Base-by-base conservation (phyloP, 1,140 invertebrate genomes). In the Papilio polytes region DNA sequence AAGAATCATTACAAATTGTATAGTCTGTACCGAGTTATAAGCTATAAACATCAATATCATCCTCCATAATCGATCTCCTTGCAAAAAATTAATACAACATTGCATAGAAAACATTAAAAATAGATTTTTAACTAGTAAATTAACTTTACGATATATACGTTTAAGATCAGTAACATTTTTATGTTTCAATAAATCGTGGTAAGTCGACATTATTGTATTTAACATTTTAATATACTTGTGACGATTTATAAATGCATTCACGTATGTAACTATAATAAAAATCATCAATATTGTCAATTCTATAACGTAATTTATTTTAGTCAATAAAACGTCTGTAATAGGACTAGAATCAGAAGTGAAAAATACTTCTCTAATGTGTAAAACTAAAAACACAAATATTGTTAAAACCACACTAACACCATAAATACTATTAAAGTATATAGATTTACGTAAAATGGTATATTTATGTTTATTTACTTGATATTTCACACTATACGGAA, bases 301-400 rank as follows among this genome's bases (percentile, higher is more conserved):
- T 1, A 90, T 20, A 6, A 90, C 82, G 70, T 92, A 94, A 82
- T 94, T 94, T 31, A 91, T 82, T 86, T 92, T 82, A 9, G 89
- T 90, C 82, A 90, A 78, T 1, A 90, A 46, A 10, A 81, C 86
- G 59, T 88, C 82, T 18, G 85, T 92, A 79, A 91, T 85, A 20
- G 84, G 78, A 59, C 74, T 82, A 56, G 81, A 81, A 44, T 89
- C 88, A n/a, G 80, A 82, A 13, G 81, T 78, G 7, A 81, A 76
- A 41, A 90, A 78, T 3, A 93, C 82, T 15, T 89, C 74, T 36
- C 82, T 81, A 31, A 91, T 74, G 79, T 92, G 91, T 6, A 91
- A 18, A 2, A 74, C 77, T 15, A 85, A 70, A 80, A 91, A 92
- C 2, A 78, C 70, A n/a, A 82, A 83, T 36, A 89, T 76, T 3